These are phyloP conservation scores for Pituophis catenifer DNA, from an alignment of 2,113 vertebrate genomes.

Conservation along the genomic window DNA sequence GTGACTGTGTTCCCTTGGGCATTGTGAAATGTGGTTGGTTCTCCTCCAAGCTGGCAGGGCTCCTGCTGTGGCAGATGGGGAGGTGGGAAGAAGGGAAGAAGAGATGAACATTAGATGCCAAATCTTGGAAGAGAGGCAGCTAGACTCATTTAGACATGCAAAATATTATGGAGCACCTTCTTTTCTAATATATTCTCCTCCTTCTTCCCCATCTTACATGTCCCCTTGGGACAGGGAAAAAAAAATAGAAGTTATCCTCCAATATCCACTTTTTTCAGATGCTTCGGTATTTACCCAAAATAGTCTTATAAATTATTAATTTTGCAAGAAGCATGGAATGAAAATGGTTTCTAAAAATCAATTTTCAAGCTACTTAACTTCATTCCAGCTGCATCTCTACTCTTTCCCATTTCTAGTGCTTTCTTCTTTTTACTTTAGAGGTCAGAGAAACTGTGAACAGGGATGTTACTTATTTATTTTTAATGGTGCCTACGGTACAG, in stretches of 20 bases:
- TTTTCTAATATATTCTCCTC: background rate
- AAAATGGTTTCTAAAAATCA: background rate
- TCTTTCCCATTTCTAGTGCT: background rate
- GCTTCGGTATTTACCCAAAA: background rate
- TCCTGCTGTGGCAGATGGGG: background rate
- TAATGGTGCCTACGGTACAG: background rate
- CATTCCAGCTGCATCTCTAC: background rate
- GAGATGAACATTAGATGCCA: background rate
- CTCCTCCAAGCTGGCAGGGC: background rate
- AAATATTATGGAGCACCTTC: background rate
- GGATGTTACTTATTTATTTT: background rate
- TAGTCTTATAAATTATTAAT: background rate
- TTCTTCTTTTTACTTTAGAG: background rate
- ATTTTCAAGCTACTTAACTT: background rate
- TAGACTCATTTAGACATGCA: background rate
- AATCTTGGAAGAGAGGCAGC: background rate
- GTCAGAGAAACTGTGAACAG: background rate
- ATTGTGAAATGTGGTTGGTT: background rate
- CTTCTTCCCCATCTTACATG: background rate
- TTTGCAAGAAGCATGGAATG: background rate
- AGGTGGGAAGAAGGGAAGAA: background rate
- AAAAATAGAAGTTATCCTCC: background rate
- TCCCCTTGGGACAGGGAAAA: background rate
- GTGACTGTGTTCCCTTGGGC: background rate
- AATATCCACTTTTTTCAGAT: background rate